Evolutionary conservation across 2,888 invertebrate genomes (phyloP).

Genomic region (Agriopis leucophaearia): DNA sequence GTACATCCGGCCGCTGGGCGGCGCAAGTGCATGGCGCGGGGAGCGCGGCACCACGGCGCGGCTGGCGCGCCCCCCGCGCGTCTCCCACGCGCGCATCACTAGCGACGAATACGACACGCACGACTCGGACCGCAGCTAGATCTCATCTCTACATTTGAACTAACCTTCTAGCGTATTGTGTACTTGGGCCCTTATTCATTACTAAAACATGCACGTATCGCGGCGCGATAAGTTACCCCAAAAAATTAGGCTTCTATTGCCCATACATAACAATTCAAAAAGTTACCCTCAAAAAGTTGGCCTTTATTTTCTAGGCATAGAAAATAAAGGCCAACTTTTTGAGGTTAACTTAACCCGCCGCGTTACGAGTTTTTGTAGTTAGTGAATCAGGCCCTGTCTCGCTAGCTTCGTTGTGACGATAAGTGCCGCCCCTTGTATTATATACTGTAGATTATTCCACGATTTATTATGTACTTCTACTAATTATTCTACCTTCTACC

Average conservation of each 20-base stretch:
- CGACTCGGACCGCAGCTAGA: slow-evolving; percentile 58
- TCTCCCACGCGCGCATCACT: slow-evolving; percentile 61
- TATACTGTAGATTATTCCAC: slow-evolving; percentile 19
- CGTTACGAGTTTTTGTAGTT: no score
- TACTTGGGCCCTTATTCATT: no score
- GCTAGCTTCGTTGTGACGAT: not conserved
- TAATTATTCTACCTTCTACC: slow-evolving; percentile 2
- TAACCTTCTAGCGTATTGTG: not conserved
- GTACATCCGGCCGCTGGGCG: slow-evolving; percentile 67
- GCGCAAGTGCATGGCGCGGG: slow-evolving; percentile 28
- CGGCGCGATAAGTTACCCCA: no score
- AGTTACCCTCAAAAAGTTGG: no score
- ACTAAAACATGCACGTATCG: no score
- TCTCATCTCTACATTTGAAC: no score
- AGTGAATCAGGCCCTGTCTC: no score
- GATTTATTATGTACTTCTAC: slow-evolving; percentile 12
- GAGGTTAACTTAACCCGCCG: no score
- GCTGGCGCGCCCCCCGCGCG: slow-evolving; percentile 59
- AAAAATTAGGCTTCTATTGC: no score
- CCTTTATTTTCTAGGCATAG: no score
- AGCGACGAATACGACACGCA: slow-evolving; percentile 82
- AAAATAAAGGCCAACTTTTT: no score
- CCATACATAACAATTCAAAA: no score
- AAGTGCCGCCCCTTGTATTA: slow-evolving; percentile 11
- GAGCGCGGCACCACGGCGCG: slow-evolving; percentile 29